Evolutionary conservation across 2,113 vertebrate species (phyloP).

Genomic region (Ictalurus furcatus): DNA sequence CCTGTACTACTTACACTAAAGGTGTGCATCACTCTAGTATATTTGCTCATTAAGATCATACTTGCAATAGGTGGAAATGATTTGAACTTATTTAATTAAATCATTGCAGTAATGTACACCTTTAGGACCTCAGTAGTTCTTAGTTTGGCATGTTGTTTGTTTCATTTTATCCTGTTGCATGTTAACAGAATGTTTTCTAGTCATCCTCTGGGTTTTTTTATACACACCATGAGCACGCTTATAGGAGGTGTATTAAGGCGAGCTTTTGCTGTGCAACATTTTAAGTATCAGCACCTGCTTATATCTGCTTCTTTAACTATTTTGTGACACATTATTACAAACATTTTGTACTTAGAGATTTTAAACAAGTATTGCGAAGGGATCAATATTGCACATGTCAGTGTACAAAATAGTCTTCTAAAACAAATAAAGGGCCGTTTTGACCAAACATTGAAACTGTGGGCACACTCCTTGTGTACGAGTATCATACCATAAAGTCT

Average conservation of each 20-base stretch:
- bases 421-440: slow-evolving; percentile 66
- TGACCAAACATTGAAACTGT: slow-evolving; percentile 62
- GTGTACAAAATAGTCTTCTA: slow-evolving; percentile 53
- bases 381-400: slow-evolving; percentile 59
- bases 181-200: slow-evolving; percentile 57
- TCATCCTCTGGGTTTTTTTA: slow-evolving; percentile 55
- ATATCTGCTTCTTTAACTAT: slow-evolving; percentile 59
- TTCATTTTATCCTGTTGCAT: slow-evolving; percentile 65
- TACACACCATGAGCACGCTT: slow-evolving; percentile 56
- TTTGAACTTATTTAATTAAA: not conserved
- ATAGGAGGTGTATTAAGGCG: slow-evolving; percentile 59
- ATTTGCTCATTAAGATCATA: not conserved
- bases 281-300: slow-evolving; percentile 61
- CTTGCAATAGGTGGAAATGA: not conserved
- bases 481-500: slow-evolving; percentile 23
- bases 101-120: not conserved
- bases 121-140: not conserved
- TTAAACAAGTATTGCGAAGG: slow-evolving; percentile 47
- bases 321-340: slow-evolving; percentile 57
- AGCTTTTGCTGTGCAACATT: slow-evolving; percentile 71
- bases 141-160: slow-evolving; percentile 52
- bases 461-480: slow-evolving; percentile 66
- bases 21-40: not conserved
- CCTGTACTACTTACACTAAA: not conserved
- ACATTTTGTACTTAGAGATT: slow-evolving; percentile 60